phyloP scores from a whole-genome alignment of 2,888 invertebrate genomes.

The Cremastobaeus sp. region DNA sequence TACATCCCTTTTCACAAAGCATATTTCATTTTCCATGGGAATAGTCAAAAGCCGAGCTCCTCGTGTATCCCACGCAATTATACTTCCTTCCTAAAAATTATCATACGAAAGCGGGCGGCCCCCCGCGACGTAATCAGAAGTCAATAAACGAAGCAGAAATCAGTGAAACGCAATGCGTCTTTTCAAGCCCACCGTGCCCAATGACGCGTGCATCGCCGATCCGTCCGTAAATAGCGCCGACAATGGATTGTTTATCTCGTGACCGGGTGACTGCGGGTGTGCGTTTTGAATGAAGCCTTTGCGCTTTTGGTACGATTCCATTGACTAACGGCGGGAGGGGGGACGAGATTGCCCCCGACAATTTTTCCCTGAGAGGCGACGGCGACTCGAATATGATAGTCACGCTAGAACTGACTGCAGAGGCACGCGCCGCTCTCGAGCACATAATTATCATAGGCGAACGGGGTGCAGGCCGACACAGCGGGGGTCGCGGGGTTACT shows the following conservation, averaged over 20 bases:
- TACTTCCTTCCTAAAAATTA: constrained; percentile 49
- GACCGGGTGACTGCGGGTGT: constrained; percentile 30
- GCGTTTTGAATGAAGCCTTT: constrained; percentile 33
- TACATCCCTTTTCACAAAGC: background rate
- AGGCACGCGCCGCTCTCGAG: constrained; percentile 74
- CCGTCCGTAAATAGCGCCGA: constrained; percentile 20
- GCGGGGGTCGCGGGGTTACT: constrained; percentile 55
- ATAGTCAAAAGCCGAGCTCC: background rate
- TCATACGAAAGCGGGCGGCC: constrained; percentile 29
- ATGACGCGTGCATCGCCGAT: constrained; percentile 44
- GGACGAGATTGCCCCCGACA: background rate
- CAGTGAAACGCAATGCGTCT: constrained; percentile 53
- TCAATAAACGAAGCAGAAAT: constrained; percentile 46
- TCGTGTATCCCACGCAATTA: constrained; percentile 38
- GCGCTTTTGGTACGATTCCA: constrained; percentile 38
- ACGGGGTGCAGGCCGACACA: constrained; percentile 51
- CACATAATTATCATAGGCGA: constrained; percentile 73
- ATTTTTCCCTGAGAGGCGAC: constrained; percentile 42
- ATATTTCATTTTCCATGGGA: constrained; percentile 30
- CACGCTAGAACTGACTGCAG: constrained; percentile 67
- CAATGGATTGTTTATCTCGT: constrained; percentile 49
- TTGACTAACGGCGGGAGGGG: background rate
- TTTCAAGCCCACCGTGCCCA: constrained; percentile 50
- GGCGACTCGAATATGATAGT: constrained; percentile 56
- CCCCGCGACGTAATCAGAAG: constrained; percentile 41